Conservation (phyloP, 1,140 invertebrate species). For the Pachypeltis micranthus region DNA sequence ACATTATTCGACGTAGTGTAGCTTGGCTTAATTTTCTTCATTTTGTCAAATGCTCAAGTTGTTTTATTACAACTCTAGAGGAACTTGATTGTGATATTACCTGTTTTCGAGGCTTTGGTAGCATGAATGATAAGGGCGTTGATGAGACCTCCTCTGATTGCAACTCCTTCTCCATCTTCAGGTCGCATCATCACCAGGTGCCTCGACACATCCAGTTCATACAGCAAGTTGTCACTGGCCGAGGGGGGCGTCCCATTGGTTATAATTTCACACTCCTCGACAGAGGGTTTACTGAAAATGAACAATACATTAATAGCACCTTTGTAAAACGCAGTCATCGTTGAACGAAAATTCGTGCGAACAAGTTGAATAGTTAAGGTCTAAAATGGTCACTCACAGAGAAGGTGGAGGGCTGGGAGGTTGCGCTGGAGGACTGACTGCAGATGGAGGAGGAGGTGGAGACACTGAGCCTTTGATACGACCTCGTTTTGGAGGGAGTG, state of each 20-base stretch:
- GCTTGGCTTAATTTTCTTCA: too few relatives aligned
- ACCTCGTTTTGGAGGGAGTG: slow-evolving; percentile 56
- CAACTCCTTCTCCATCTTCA: slow-evolving; percentile 65
- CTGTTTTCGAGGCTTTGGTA: slow-evolving; percentile 80
- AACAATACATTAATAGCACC: neutral
- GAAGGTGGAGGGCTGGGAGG: slow-evolving; percentile 24
- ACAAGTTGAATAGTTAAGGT: neutral
- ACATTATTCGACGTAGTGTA: too few relatives aligned
- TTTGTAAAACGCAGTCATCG: too few relatives aligned
- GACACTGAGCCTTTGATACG: slow-evolving; percentile 35
- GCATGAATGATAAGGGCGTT: slow-evolving; percentile 89
- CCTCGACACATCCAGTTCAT: slow-evolving; percentile 66
- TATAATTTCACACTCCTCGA: slow-evolving; percentile 1
- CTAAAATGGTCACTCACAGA: slow-evolving; percentile 19
- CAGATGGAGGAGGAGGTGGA: slow-evolving; percentile 24
- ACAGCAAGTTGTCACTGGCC: slow-evolving; percentile 40
- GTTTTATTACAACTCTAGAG: too few relatives aligned
- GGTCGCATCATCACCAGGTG: slow-evolving; percentile 64
- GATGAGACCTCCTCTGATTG: slow-evolving; percentile 76
- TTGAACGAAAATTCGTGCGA: too few relatives aligned
- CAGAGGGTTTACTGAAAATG: neutral
- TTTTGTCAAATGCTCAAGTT: too few relatives aligned
- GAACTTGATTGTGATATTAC: slow-evolving; percentile 34
- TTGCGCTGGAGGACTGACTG: slow-evolving; percentile 30
- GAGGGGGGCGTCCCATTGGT: slow-evolving; percentile 19